Percentiles rank a stretch among this genome's conserved stretches.
Evolutionary conservation across 2,888 invertebrate species (phyloP).

Genomic region (Aelia acuminata): DNA sequence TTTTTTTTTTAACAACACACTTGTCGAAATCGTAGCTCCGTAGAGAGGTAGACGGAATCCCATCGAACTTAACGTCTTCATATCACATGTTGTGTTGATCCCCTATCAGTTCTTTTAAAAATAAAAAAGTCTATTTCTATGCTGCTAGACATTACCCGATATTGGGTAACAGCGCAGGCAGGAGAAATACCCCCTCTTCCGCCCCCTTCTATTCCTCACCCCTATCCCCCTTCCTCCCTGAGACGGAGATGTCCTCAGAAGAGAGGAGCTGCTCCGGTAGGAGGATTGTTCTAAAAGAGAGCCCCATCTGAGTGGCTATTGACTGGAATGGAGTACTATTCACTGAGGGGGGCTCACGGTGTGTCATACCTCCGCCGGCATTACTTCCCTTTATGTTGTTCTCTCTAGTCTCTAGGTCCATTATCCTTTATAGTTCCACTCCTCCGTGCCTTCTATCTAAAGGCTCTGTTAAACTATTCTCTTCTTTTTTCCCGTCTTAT

Average conservation of each 20-base stretch:
- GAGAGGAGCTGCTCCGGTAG: neutral
- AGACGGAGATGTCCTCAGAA: neutral
- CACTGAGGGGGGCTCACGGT: neutral
- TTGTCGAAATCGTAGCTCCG: no score
- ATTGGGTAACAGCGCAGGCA: neutral
- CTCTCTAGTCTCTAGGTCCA: neutral
- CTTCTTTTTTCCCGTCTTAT: neutral
- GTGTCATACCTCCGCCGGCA: neutral
- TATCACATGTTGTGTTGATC: no score
- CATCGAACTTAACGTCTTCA: no score
- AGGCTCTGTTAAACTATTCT: neutral
- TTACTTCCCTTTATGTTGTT: conserved; percentile 11
- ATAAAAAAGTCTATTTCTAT: neutral
- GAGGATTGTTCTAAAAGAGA: neutral
- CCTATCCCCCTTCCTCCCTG: neutral
- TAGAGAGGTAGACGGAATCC: no score
- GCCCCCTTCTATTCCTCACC: neutral
- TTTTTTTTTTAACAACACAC: no score
- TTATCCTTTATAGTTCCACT: conserved; percentile 34
- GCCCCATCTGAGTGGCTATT: neutral
- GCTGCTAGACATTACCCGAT: neutral
- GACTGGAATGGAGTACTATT: conserved; percentile 35
- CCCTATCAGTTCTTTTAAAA: no score
- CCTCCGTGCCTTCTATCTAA: neutral
- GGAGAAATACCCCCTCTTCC: neutral